Base-by-base conservation (phyloP, 2,113 vertebrate genomes). In the Danio rerio region DNA sequence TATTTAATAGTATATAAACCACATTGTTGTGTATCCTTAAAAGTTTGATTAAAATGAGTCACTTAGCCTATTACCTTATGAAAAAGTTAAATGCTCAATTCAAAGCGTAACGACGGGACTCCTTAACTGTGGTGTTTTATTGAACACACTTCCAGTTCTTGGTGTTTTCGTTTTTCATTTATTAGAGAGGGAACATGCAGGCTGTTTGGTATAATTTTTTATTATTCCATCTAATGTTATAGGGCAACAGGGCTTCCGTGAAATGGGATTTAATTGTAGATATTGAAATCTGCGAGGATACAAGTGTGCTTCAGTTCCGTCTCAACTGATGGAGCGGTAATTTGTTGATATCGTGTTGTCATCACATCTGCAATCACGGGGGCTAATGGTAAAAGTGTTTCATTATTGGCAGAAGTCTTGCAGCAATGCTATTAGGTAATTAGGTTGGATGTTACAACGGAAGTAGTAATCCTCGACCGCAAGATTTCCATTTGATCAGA, bases 391-490 rank as follows among this genome's bases (percentile, higher is more conserved):
- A 93, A 94, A 96, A 97, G 96, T 95, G 96, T 95, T 94, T 95
- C 96, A 97, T 97, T 95, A 96, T 93, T 96, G 94, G 89, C 94
- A 94, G 96, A 95, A 95, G 97, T 96, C 96, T 91, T 91, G 88
- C 96, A 94, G 96, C 96, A 97, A 97, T 96, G 96, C 95, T 96
- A 98, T 99, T 97, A 98, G 98, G 94, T 96, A 97, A 98, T 98
- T 98, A 98, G 92, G 92, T 92, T 91, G 94, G 94, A 95, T 95
- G 95, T 96, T 95, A 95, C 92, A 92, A 94, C 94, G 95, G 95
- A 96, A 97, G 96, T 94, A 94, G 94, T 96, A 95, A 96, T 97
- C 95, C 95, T 95, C 88, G 90, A 94, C 93, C 89, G 72, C 92
- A 92, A 94, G 94, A 89, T 92, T 93, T 96, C 93, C 93, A 96